Percentiles rank a stretch among this genome's conserved stretches.
Conservation (phyloP, 1,140 invertebrate species). For the Drosophila kohkoa region DNA sequence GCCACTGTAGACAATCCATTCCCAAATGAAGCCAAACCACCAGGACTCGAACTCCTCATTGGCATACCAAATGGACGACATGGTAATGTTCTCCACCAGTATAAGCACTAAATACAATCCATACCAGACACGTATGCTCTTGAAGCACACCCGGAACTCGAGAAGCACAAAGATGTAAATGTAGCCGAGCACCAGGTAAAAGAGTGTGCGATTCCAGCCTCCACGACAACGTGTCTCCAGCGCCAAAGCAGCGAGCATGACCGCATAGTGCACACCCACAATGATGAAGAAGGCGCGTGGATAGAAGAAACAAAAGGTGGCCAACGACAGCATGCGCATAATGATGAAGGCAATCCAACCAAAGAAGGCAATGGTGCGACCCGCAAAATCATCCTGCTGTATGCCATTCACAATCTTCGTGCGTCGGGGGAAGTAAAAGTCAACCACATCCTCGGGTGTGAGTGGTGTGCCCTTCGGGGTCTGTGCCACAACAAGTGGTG, state of each 20-base stretch:
- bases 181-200: slow-evolving; percentile 88
- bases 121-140: slow-evolving; percentile 88
- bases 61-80: slow-evolving; percentile 88
- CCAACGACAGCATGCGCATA: slow-evolving; percentile 88
- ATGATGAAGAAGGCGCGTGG: slow-evolving; percentile 86
- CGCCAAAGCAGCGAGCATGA: slow-evolving; percentile 87
- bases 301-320: slow-evolving; percentile 89
- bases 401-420: slow-evolving; percentile 86
- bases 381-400: slow-evolving; percentile 89
- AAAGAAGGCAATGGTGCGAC: slow-evolving; percentile 88
- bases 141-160: slow-evolving; percentile 91
- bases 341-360: slow-evolving; percentile 91
- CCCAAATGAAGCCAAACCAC: slow-evolving; percentile 87
- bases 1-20: slow-evolving; percentile 85
- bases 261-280: slow-evolving; percentile 87
- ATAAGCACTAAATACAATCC: slow-evolving; percentile 88
- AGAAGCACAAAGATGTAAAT: slow-evolving; percentile 90
- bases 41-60: slow-evolving; percentile 87
- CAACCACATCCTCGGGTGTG: slow-evolving; percentile 79
- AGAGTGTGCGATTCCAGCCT: slow-evolving; percentile 85
- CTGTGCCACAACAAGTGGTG: slow-evolving; percentile 40
- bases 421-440: slow-evolving; percentile 80
- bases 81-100: slow-evolving; percentile 88
- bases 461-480: slow-evolving; percentile 44
- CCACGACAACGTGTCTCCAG: slow-evolving; percentile 87